A percentile compares a stretch with the other conserved stretches of the same genome.
Evolutionary conservation across 1,140 invertebrate species (phyloP).

Genomic region (Eulimnadia texana): DNA sequence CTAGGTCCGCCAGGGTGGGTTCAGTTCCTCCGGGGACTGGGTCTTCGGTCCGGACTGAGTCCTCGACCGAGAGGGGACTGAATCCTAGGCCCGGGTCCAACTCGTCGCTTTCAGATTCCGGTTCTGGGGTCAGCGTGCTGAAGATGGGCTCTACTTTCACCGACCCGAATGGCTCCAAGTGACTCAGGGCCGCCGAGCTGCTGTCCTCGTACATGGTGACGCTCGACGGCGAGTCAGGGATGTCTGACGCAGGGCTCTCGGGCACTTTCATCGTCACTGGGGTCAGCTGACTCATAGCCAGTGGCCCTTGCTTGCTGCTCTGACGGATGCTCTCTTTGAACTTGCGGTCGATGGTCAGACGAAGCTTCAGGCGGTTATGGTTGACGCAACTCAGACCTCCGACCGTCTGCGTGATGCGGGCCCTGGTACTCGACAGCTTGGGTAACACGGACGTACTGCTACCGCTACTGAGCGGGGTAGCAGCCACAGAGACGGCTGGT

Average conservation of each 20-base stretch:
- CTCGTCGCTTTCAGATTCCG: constrained; percentile 9
- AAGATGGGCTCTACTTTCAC: constrained; percentile 12
- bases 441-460: not conserved
- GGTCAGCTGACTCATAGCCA: constrained; percentile 30
- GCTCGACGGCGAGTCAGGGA: constrained; percentile 61
- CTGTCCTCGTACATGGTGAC: constrained; percentile 53
- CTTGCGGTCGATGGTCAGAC: constrained; percentile 42
- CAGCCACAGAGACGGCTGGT: not conserved
- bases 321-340: constrained; percentile 36
- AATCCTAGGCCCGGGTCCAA: constrained; percentile 5
- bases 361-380: constrained; percentile 37
- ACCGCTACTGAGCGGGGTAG: not conserved
- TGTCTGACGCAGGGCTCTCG: constrained; percentile 51
- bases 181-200: not conserved
- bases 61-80: not conserved
- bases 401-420: constrained; percentile 14
- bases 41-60: not conserved
- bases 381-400: constrained; percentile 21
- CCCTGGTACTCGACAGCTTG: constrained; percentile 4
- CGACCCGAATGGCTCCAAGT: not conserved
- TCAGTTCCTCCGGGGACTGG: constrained; percentile 1
- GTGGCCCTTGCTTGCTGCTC: constrained; percentile 27
- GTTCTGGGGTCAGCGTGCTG: constrained; percentile 12
- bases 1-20: constrained; percentile 46
- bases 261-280: constrained; percentile 62